A percentile compares a stretch with the other conserved stretches of the same genome.
These are phyloP conservation scores for Phrynocephalus forsythii DNA, from an alignment of 2,797 vertebrate species.

Conservation along the genomic window DNA sequence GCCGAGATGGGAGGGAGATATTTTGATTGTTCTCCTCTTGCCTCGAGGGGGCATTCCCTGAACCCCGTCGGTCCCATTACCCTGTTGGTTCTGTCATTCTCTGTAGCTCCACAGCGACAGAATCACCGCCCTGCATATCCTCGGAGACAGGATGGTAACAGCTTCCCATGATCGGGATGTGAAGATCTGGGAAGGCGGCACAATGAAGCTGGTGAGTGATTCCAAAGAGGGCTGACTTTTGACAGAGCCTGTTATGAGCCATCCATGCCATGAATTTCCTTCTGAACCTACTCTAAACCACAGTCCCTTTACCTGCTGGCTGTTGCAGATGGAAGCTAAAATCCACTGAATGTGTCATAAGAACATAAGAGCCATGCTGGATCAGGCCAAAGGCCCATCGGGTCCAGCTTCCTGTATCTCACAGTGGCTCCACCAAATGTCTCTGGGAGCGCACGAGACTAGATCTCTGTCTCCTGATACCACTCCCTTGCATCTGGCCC, in stretches of 20 bases:
- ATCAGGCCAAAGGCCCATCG: too few species aligned
- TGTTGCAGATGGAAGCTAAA: background rate
- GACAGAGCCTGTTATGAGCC: too few species aligned
- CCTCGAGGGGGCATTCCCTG: background rate
- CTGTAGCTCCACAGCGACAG: conserved; percentile 82
- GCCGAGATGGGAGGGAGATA: too few species aligned
- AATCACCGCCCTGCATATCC: conserved; percentile 82
- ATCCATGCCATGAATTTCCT: background rate
- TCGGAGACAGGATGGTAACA: conserved; percentile 80
- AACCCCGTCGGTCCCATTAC: background rate
- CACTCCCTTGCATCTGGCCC: too few species aligned
- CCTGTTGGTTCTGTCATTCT: background rate
- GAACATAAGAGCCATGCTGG: too few species aligned
- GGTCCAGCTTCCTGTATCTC: too few species aligned
- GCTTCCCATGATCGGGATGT: conserved; percentile 85
- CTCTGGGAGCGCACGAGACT: too few species aligned
- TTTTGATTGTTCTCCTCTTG: too few species aligned
- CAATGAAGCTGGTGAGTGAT: conserved; percentile 83
- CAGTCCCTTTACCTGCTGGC: background rate
- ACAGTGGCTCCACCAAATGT: too few species aligned
- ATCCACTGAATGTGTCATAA: background rate
- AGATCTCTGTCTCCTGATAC: too few species aligned
- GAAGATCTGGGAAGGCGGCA: conserved; percentile 87
- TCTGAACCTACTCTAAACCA: background rate
- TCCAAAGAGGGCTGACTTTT: too few species aligned